A percentile compares a stretch with the other conserved stretches of the same genome.
phyloP scores from a whole-genome alignment of 1,140 invertebrate species.

The Bombus terrestris region DNA sequence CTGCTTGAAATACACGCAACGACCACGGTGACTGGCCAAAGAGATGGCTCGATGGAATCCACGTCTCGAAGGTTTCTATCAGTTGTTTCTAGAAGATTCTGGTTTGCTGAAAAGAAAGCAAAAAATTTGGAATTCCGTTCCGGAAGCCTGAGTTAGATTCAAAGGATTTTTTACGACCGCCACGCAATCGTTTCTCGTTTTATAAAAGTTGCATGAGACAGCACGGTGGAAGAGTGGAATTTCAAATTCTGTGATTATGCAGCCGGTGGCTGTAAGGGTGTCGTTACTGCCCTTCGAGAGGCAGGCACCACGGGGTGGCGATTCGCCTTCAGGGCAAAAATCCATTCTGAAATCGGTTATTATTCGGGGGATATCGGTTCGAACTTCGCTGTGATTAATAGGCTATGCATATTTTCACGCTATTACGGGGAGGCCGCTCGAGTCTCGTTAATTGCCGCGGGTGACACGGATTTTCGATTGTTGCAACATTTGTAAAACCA shows the following conservation, averaged over 20 bases:
- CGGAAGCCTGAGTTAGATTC: background rate
- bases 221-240: background rate
- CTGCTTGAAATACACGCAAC: slow-evolving; percentile 13
- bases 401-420: slow-evolving; percentile 34
- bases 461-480: background rate
- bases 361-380: slow-evolving; percentile 33
- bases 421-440: background rate
- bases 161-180: slow-evolving; percentile 36
- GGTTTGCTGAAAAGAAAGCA: too few relatives aligned
- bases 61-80: background rate
- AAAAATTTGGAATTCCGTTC: too few relatives aligned
- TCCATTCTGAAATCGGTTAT: slow-evolving; percentile 56
- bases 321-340: slow-evolving; percentile 44
- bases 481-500: background rate
- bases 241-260: slow-evolving; percentile 39
- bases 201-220: slow-evolving; percentile 46
- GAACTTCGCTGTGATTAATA: slow-evolving; percentile 52
- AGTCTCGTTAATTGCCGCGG: slow-evolving; percentile 1
- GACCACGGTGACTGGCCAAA: slow-evolving; percentile 9
- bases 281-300: slow-evolving; percentile 46
- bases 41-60: slow-evolving; percentile 2
- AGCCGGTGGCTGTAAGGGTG: slow-evolving; percentile 20
- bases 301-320: background rate
- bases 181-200: slow-evolving; percentile 38
- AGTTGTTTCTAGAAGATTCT: background rate